Evolutionary conservation across 2,113 vertebrate species (phyloP), one percentile per base, ranked within the genome.

Genomic region (Setophaga coronata): DNA sequence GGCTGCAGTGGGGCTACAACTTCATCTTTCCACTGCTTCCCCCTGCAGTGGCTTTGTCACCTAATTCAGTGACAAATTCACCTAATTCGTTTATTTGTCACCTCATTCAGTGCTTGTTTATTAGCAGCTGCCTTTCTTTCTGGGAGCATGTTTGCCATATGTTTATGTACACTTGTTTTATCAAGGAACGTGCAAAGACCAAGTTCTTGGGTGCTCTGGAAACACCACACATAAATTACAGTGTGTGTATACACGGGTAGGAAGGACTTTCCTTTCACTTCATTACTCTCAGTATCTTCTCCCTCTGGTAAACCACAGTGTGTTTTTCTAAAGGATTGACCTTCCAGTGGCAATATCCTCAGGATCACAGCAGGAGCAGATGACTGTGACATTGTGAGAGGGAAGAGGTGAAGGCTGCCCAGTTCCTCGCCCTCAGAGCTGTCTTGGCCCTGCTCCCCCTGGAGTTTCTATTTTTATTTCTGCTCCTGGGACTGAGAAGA

Each of bases 381-480:
- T 38, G 60, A 33, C 60, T 86, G 51, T 7, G 26, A 71, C 64
- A 34, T 2, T 78, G 28, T 40, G 51, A 54, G 65, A 83, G 36
- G 71, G 40, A 79, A 90, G 71, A 84, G 51, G 76, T 77, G 60
- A 79, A 84, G 56, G 43, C 79, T 20, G 13, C 33, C 18, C 65
- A 56, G 34, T 65, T 91, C 79, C 43, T 85, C 0, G 0, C 42
- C 71, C 51, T 90, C 60, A 1, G 7, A 81, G 60, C 56, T 87
- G 23, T 92, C 67, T 65, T 89, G 40, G 72, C 45, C 36, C 50
- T 77, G 36, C 12, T 92, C 9, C 40, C 48, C 29, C 43, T 56
- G 58, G 64, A 88, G 17, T 53, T 89, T 89, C 93, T 89, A 54
- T 92, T 96, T 95, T 87, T 84, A 57, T 88, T 85, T 77, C 51